phyloP scores from a whole-genome alignment of 2,888 invertebrate genomes.

The Stenurella melanura region DNA sequence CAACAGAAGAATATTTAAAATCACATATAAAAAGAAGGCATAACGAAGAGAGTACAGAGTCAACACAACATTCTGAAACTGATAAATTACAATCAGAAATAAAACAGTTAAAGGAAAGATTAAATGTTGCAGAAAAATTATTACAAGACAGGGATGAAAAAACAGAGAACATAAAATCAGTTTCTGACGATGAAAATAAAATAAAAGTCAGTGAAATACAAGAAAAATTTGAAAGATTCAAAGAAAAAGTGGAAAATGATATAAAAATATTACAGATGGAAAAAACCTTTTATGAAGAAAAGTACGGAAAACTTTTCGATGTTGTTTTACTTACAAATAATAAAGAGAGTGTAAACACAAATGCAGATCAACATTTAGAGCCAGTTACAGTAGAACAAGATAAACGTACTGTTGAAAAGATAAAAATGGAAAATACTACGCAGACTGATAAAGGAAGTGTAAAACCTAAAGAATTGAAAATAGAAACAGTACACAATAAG shows the following conservation, averaged over 20 bases:
- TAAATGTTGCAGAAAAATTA: conserved; percentile 78
- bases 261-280: conserved; percentile 74
- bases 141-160: conserved; percentile 70
- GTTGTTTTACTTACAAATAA: conserved; percentile 51
- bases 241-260: conserved; percentile 68
- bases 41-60: conserved; percentile 59
- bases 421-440: conserved; percentile 59
- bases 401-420: conserved; percentile 58
- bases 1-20: conserved; percentile 79
- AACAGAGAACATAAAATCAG: conserved; percentile 46
- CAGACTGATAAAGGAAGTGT: conserved; percentile 62
- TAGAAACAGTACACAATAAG: conserved; percentile 52
- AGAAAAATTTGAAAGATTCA: conserved; percentile 69
- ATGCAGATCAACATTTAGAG: conserved; percentile 52
- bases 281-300: conserved; percentile 75
- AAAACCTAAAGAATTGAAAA: conserved; percentile 44
- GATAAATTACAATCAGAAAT: conserved; percentile 80
- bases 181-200: conserved; percentile 42
- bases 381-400: conserved; percentile 51
- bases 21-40: conserved; percentile 80
- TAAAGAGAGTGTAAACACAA: conserved; percentile 29
- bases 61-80: conserved; percentile 75
- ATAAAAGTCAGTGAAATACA: conserved; percentile 63
- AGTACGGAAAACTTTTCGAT: conserved; percentile 76
- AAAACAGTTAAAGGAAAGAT: conserved; percentile 78